Conservation (phyloP, 2,888 invertebrate genomes). For the Noctua janthe region DNA sequence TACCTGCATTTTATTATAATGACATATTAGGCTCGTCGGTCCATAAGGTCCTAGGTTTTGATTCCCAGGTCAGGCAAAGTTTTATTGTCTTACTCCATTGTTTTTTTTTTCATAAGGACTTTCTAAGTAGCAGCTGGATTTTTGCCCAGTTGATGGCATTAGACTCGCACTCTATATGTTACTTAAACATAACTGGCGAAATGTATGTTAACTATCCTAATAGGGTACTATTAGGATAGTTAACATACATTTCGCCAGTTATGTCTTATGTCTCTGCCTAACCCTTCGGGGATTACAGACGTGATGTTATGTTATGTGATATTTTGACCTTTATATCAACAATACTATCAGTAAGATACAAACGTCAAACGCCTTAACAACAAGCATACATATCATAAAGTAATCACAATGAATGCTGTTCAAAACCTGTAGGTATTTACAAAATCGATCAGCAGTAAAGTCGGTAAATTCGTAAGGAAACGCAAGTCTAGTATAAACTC, state of each 20-base stretch:
- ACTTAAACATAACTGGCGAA: background rate
- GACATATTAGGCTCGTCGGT: background rate
- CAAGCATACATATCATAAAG: background rate
- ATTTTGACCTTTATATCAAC: background rate
- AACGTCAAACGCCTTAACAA: background rate
- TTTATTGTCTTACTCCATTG: background rate
- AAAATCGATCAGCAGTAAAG: background rate
- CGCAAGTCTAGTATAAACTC: constrained; percentile 74
- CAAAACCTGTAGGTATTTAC: background rate
- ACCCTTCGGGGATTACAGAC: background rate
- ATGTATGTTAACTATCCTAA: background rate
- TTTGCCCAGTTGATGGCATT: background rate
- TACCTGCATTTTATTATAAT: too few relatives aligned
- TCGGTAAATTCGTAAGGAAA: background rate
- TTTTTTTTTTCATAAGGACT: background rate
- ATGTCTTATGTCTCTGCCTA: too few relatives aligned
- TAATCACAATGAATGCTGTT: background rate
- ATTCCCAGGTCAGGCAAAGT: background rate
- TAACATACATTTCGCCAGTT: too few relatives aligned
- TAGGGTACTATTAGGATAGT: too few relatives aligned
- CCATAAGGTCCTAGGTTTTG: background rate
- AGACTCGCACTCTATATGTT: background rate
- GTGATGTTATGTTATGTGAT: background rate
- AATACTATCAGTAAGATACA: background rate
- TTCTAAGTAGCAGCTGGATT: background rate